Base-by-base conservation (phyloP, 1,140 invertebrate genomes). In the Nautilus pompilius region DNA sequence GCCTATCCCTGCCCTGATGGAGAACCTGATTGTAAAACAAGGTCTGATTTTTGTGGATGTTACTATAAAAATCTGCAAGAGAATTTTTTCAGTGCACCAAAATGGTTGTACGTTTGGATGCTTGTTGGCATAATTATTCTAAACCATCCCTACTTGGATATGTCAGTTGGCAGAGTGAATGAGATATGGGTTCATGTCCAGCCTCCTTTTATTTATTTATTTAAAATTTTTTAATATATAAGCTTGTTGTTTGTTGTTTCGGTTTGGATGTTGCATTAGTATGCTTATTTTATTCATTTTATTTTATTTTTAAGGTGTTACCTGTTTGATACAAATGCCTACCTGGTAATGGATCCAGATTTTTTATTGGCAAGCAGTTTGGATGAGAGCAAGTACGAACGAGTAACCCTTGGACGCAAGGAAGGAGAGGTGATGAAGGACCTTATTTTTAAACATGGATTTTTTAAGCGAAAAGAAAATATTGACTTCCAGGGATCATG, bases 371-470 rank as follows among this genome's bases (percentile, higher is more conserved):
- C 80, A 13, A 80, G 74, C 65, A 73, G 70, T 46, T 66, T 84
- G 15, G 81, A 84, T 54, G 74, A 77, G 58, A 81, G 77, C 54
- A 78, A 81, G 41, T 84, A 84, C 67, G 73, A 75, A 33, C 69
- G 76, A 34, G 80, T 84, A 3, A 82, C 81, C 20, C 69, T 84
- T 41, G 82, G 82, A 0, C 70, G 75, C 20, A 82, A 83, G 59
- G 82, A 84, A 66, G 82, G 82, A 28, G 83, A 84, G 68, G 76
- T 84, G 0, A 84, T 84, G 82, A 84, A 82, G 58, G 80, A 83
- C 56, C 74, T 84, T 3, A 81, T 84, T 33, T 83, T 82, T 60
- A 73, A 80, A 60, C 81, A 84, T 64, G 66, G 71, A n/a, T 82
- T 84, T 56, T 81, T 84, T 54, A 63, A 64, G 6, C 61, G 83